A percentile compares a stretch with the other conserved stretches of the same genome.
phyloP scores from a whole-genome alignment of 2,888 invertebrate species.

The Epirrhoe tristata region DNA sequence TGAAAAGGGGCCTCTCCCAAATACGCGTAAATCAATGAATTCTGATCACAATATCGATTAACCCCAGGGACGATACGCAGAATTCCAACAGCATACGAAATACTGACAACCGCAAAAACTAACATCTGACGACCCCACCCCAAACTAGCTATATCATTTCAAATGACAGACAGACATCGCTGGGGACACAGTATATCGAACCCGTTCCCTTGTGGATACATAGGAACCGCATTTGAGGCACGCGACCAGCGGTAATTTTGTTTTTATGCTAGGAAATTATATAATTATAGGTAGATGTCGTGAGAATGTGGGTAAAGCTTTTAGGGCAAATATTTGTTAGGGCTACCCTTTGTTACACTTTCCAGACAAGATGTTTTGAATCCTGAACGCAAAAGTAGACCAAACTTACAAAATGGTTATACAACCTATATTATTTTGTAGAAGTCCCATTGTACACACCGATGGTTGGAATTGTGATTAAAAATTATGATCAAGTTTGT shows the following conservation, averaged over 20 bases:
- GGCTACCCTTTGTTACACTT: constrained; percentile 10
- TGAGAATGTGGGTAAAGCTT: constrained; percentile 35
- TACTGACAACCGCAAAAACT: constrained; percentile 37
- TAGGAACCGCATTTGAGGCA: constrained; percentile 68
- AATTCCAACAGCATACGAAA: constrained; percentile 29
- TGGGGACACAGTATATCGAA: constrained; percentile 57
- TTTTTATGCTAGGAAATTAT: constrained; percentile 42
- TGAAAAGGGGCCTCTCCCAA: neutral
- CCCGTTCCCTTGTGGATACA: constrained; percentile 67
- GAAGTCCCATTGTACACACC: too few species aligned
- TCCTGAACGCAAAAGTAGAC: neutral
- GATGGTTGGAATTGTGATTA: too few species aligned
- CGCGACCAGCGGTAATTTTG: constrained; percentile 50
- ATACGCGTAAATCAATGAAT: constrained; percentile 26
- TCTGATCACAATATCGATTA: constrained; percentile 19
- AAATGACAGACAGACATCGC: constrained; percentile 47
- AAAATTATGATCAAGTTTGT: too few species aligned
- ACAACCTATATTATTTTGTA: too few species aligned
- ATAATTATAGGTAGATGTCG: constrained; percentile 43
- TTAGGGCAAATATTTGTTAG: constrained; percentile 27
- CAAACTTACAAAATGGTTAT: too few species aligned
- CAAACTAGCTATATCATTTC: constrained; percentile 36
- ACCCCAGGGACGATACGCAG: constrained; percentile 24
- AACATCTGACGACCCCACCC: constrained; percentile 36
- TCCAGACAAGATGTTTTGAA: neutral